Percentiles rank a stretch among this genome's conserved stretches.
These are phyloP conservation scores for Melieria omissa DNA, from an alignment of 2,888 invertebrate genomes.

Conservation along the genomic window DNA sequence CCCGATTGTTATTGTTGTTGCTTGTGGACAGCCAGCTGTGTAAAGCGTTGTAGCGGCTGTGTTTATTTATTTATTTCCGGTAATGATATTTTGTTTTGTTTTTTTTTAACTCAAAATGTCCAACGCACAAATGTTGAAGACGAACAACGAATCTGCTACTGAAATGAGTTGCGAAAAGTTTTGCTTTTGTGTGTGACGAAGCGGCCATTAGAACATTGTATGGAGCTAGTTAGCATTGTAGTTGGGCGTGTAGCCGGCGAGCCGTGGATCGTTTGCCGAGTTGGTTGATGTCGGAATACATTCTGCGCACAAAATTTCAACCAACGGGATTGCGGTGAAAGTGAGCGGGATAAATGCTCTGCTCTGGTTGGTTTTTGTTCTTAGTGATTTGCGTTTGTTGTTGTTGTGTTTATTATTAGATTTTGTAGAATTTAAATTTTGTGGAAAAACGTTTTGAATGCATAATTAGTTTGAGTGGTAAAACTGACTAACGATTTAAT, in stretches of 20 bases:
- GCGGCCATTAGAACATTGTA: too few species aligned
- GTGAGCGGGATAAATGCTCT: neutral
- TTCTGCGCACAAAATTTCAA: too few species aligned
- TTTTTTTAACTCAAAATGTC: neutral
- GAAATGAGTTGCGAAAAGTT: too few species aligned
- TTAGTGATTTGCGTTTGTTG: neutral
- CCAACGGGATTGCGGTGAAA: neutral
- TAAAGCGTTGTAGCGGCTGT: too few species aligned
- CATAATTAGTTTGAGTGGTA: constrained; percentile 53
- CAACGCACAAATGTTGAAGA: neutral
- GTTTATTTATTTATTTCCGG: neutral
- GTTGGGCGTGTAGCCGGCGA: too few species aligned
- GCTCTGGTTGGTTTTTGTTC: neutral
- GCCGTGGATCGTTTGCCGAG: too few species aligned
- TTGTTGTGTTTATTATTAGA: constrained; percentile 14
- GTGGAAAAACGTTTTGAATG: constrained; percentile 56
- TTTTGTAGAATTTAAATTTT: constrained; percentile 51
- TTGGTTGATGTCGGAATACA: too few species aligned
- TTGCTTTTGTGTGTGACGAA: too few species aligned
- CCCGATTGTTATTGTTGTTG: too few species aligned
- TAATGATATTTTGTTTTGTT: neutral
- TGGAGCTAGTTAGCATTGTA: too few species aligned
- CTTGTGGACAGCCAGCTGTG: too few species aligned
- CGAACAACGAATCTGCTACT: too few species aligned
- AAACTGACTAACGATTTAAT: constrained; percentile 51